Evolutionary conservation across 2,797 vertebrate genomes (phyloP), one percentile per base, ranked within the genome.

Genomic region (Nothura maculosa): DNA sequence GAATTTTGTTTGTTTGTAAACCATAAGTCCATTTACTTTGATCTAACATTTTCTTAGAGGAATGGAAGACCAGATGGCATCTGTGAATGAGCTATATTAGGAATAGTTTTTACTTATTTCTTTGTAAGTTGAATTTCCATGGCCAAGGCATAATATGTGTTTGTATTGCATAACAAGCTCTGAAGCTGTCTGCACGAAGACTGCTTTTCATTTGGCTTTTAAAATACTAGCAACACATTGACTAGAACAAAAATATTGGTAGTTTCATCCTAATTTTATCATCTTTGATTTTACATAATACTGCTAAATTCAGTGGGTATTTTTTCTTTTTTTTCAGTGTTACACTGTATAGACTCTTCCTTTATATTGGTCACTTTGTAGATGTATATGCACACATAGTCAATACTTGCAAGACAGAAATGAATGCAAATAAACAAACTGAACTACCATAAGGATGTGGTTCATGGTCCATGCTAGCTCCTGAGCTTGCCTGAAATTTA

Each of bases 381-480:
- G 32, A 61, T 80, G 48, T 89, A 50, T 78, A 60, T 58, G 87
- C 62, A 74, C 55, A 70, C n/a, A 34, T 48, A 48, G 40, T 30
- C 30, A 89, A 68, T 28, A 64, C 48, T 57, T 64, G 22, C 18
- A 68, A 78, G 73, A 28, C 12, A 40, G 40, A 14, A 40, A 40
- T 61, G 38, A 89, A 70, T 67, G 72, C 63, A 82, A 90, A 70
- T 55, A 73, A 91, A 86, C 52, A 75, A 81, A 64, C 36, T 77
- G 87, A 85, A 47, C 55, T 78, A 75, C 54, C 58, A 30, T 72
- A 64, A 87, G 75, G 47, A 75, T 1, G 1, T 93, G n/a, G 42
- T 69, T 92, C 28, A 27, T 79, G 25, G 50, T 52, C 42, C 43
- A 19, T 69, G 20, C 13, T 78, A 45, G 68, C 47, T 38, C 14